Evolutionary conservation across 2,797 vertebrate species (phyloP).

Genomic region (Poeciliopsis turneri): DNA sequence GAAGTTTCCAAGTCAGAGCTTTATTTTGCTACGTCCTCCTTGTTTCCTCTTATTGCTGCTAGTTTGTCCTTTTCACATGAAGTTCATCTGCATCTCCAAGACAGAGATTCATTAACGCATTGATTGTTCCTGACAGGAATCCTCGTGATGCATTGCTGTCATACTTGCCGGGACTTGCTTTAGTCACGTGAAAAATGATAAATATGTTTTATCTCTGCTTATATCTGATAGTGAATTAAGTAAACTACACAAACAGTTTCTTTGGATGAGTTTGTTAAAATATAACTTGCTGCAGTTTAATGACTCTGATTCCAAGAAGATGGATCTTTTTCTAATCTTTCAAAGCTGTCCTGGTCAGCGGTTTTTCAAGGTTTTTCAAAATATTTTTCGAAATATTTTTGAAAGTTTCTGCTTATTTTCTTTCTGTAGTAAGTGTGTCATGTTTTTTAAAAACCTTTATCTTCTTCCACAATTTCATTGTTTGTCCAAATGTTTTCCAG

Average conservation of each 20-base stretch:
- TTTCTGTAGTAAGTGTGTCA: background rate
- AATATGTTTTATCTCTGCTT: background rate
- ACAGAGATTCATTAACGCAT: background rate
- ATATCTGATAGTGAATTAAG: background rate
- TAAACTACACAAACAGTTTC: background rate
- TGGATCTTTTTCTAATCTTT: background rate
- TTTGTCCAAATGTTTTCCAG: background rate
- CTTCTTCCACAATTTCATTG: background rate
- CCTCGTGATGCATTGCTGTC: background rate
- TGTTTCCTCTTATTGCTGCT: background rate
- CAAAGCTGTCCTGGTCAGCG: background rate
- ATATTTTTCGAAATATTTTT: background rate
- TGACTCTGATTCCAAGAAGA: background rate
- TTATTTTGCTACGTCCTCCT: background rate
- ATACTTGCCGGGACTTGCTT: background rate
- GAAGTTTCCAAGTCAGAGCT: background rate
- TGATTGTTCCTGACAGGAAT: slow-evolving; percentile 8
- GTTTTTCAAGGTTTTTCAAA: background rate
- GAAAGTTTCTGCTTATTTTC: background rate
- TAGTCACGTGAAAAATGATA: background rate
- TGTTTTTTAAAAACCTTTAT: background rate
- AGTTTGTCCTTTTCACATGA: background rate
- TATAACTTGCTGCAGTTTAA: background rate
- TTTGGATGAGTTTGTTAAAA: background rate
- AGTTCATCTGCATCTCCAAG: background rate